These are phyloP conservation scores for Mola mola DNA, from an alignment of 2,113 vertebrate genomes.

Conservation along the genomic window DNA sequence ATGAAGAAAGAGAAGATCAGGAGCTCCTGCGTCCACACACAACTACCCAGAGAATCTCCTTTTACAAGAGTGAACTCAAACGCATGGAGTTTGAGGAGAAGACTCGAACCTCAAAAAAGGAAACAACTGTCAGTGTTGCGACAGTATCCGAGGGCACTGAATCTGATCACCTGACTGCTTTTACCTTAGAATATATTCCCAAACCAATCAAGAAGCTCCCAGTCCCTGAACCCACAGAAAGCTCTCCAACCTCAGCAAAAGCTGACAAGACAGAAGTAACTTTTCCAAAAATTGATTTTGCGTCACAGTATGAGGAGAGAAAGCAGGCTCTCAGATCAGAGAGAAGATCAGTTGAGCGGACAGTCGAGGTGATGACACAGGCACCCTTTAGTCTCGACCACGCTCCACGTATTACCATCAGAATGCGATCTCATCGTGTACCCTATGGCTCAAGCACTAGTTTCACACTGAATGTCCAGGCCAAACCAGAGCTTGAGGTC, in stretches of 20 bases:
- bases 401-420: conserved; percentile 89
- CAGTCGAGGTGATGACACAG: conserved; percentile 90
- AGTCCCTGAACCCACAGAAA: conserved; percentile 76
- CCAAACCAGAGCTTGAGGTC: conserved; percentile 91
- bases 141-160: conserved; percentile 81
- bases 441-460: conserved; percentile 87
- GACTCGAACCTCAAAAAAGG: conserved; percentile 81
- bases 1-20: conserved; percentile 92
- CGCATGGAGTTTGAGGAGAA: conserved; percentile 91
- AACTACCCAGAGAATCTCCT: conserved; percentile 84
- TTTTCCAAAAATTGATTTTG: conserved; percentile 88
- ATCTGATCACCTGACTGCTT: conserved; percentile 79
- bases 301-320: conserved; percentile 93
- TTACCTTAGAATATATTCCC: conserved; percentile 85
- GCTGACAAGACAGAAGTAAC: conserved; percentile 87
- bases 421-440: conserved; percentile 95
- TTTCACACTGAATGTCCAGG: conserved; percentile 94
- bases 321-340: conserved; percentile 94
- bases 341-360: conserved; percentile 87
- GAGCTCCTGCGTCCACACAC: conserved; percentile 91
- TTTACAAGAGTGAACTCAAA: conserved; percentile 91
- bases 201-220: conserved; percentile 85
- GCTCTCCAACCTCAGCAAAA: conserved; percentile 85
- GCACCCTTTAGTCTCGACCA: conserved; percentile 95
- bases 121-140: conserved; percentile 82